Conservation (phyloP, 2,888 invertebrate genomes). For the Lathronympha strigana region DNA sequence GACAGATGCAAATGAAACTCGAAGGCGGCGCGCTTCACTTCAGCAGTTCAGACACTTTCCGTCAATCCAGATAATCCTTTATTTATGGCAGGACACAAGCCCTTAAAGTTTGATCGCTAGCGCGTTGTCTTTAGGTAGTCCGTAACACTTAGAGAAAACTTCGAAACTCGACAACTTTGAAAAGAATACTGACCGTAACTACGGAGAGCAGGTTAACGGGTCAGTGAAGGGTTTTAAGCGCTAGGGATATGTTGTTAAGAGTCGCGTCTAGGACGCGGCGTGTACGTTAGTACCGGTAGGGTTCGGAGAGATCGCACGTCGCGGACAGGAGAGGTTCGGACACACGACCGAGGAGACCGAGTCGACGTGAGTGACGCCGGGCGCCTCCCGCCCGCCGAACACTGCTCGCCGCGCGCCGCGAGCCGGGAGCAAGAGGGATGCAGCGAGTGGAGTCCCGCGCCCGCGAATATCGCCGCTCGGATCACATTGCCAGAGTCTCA, state of each 20-base stretch:
- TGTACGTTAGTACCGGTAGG: conserved; percentile 74
- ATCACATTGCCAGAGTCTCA: conserved; percentile 76
- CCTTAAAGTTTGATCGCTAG: conserved; percentile 58
- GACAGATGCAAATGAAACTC: conserved; percentile 75
- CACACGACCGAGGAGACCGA: conserved; percentile 79
- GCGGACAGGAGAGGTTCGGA: conserved; percentile 80
- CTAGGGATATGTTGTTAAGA: conserved; percentile 59
- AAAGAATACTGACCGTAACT: conserved; percentile 38
- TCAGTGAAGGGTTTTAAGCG: conserved; percentile 47
- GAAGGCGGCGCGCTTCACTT: conserved; percentile 59
- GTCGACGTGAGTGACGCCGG: conserved; percentile 80
- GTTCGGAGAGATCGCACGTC: conserved; percentile 77
- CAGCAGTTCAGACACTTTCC: conserved; percentile 60
- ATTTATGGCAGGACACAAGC: conserved; percentile 54
- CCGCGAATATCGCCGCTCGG: conserved; percentile 78
- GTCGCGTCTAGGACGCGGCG: conserved; percentile 62
- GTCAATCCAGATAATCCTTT: conserved; percentile 74
- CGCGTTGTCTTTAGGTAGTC: conserved; percentile 54
- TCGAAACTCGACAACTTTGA: conserved; percentile 40
- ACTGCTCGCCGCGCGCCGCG: conserved; percentile 66
- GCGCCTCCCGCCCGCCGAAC: conserved; percentile 77
- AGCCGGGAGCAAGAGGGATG: conserved; percentile 78
- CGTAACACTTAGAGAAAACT: conserved; percentile 47
- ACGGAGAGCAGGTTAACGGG: conserved; percentile 43
- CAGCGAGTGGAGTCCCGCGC: conserved; percentile 67